phyloP scores from a whole-genome alignment of 2,888 invertebrate species.

The Acronicta aceris region DNA sequence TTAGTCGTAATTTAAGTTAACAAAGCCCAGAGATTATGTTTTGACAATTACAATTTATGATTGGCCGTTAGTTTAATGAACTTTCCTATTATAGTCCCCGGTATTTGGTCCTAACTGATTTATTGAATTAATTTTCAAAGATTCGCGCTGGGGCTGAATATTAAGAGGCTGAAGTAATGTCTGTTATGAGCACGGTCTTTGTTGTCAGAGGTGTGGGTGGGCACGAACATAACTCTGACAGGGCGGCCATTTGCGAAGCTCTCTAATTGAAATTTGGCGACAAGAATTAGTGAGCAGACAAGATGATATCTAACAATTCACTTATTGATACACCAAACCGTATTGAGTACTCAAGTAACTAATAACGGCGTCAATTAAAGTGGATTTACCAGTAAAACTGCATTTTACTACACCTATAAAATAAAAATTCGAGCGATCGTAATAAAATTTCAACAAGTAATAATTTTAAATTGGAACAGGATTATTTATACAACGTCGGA shows the following conservation, averaged over 20 bases:
- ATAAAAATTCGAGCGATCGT: too few relatives aligned
- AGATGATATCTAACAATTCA: slow-evolving; percentile 14
- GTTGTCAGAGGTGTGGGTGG: slow-evolving; percentile 73
- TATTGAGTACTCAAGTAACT: background rate
- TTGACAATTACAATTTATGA: slow-evolving; percentile 71
- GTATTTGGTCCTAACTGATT: slow-evolving; percentile 78
- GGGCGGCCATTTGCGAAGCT: slow-evolving; percentile 57
- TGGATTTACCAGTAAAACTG: background rate
- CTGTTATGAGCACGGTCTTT: slow-evolving; percentile 79
- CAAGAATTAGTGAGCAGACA: slow-evolving; percentile 50
- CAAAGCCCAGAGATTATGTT: slow-evolving; percentile 59
- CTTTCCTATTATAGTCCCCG: slow-evolving; percentile 68
- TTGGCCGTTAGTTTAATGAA: slow-evolving; percentile 72
- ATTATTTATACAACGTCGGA: background rate
- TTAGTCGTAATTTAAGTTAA: slow-evolving; percentile 65
- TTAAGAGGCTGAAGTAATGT: slow-evolving; percentile 84
- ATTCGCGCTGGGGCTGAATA: slow-evolving; percentile 79
- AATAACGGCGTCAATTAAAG: background rate
- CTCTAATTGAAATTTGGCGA: slow-evolving; percentile 69
- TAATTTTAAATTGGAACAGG: slow-evolving; percentile 11
- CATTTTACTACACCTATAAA: background rate
- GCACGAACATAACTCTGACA: slow-evolving; percentile 73
- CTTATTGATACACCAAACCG: background rate
- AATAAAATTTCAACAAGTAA: slow-evolving; percentile 16
- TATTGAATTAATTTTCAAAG: slow-evolving; percentile 86